These are phyloP conservation scores for Timema podura DNA, from an alignment of 2,888 invertebrate genomes.

Conservation along the genomic window DNA sequence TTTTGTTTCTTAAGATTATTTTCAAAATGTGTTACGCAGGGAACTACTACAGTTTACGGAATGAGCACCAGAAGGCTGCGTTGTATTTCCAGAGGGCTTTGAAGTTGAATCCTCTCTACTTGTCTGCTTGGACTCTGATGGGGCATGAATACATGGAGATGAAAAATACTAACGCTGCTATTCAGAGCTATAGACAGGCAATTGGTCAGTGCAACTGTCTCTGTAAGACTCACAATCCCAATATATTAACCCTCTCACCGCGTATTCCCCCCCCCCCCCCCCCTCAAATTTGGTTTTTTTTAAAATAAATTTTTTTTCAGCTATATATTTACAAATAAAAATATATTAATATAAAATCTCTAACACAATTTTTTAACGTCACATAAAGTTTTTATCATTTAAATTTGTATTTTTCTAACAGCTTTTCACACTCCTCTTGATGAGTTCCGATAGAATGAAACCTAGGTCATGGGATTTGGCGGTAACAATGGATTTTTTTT, in stretches of 20 bases:
- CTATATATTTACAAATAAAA: not conserved
- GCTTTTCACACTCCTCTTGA: too few relatives aligned
- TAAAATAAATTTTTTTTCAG: slow-evolving; percentile 9
- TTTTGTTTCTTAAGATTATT: too few relatives aligned
- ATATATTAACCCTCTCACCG: not conserved
- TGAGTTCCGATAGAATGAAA: too few relatives aligned
- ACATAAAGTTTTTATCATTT: not conserved
- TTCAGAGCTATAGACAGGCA: slow-evolving; percentile 95
- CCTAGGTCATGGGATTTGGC: too few relatives aligned
- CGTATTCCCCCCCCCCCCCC: too few relatives aligned
- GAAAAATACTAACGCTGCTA: slow-evolving; percentile 98
- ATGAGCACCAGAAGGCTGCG: slow-evolving; percentile 97
- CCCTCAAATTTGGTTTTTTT: not conserved
- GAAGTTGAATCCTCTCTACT: slow-evolving; percentile 87
- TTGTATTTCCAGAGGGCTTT: slow-evolving; percentile 93
- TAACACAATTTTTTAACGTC: not conserved
- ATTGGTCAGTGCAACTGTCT: slow-evolving; percentile 60
- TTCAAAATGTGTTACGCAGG: slow-evolving; percentile 51
- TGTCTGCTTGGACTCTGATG: slow-evolving; percentile 96
- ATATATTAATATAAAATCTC: slow-evolving; percentile 5
- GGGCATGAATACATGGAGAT: slow-evolving; percentile 99
- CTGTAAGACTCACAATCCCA: not conserved
- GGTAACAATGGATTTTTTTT: too few relatives aligned
- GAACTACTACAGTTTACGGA: slow-evolving; percentile 93
- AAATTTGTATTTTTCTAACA: too few relatives aligned